phyloP scores from a whole-genome alignment of 1,140 invertebrate species.

The Drosophila repletoides region DNA sequence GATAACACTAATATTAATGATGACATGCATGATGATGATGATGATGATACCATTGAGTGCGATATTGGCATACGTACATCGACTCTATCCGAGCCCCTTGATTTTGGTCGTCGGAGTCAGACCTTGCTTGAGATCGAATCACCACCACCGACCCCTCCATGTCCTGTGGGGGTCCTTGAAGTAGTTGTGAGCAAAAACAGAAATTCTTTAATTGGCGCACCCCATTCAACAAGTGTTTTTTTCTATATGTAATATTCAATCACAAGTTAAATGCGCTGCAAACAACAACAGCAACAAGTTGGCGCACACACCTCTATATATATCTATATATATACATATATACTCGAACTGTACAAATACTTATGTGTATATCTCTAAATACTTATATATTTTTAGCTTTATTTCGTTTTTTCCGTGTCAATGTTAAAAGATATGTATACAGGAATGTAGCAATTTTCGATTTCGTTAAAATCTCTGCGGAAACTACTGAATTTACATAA shows the following conservation, averaged over 20 bases:
- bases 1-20: slow-evolving; percentile 10
- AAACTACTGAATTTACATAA: too few species aligned
- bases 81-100: slow-evolving; percentile 82
- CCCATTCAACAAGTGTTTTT: slow-evolving; percentile 27
- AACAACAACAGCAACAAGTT: slow-evolving; percentile 42
- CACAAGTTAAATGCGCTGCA: slow-evolving; percentile 57
- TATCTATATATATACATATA: slow-evolving; percentile 33
- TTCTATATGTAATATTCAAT: slow-evolving; percentile 19
- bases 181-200: slow-evolving; percentile 57
- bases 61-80: slow-evolving; percentile 65
- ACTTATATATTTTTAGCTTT: slow-evolving; percentile 37
- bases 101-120: slow-evolving; percentile 74
- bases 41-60: slow-evolving; percentile 70
- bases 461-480: too few species aligned
- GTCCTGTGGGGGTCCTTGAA: too few species aligned
- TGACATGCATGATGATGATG: slow-evolving; percentile 44
- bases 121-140: slow-evolving; percentile 53
- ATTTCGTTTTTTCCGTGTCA: slow-evolving; percentile 53
- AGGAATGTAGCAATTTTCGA: too few species aligned
- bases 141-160: slow-evolving; percentile 4
- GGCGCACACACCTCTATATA: slow-evolving; percentile 48
- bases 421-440: too few species aligned
- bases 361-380: slow-evolving; percentile 28
- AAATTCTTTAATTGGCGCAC: slow-evolving; percentile 70
- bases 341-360: not conserved